Base-by-base conservation (phyloP, 2,888 invertebrate species). In the Pteria penguin region DNA sequence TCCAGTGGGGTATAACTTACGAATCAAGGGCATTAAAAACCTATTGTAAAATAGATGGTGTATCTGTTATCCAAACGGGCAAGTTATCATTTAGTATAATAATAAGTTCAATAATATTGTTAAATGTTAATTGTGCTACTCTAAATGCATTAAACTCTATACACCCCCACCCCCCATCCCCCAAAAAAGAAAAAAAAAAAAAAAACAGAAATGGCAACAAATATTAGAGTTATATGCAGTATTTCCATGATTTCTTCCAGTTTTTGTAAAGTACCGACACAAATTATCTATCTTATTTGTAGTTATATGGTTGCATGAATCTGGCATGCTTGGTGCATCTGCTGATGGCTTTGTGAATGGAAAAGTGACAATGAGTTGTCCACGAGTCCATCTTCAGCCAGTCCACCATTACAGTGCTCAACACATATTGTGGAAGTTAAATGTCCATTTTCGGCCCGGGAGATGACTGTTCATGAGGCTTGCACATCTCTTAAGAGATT, bases 41-140 rank as follows among this genome's bases (percentile, higher is more conserved):
- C 18, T 62, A 62, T 32, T 66, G 72, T 27, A 58, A 72, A 33
- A 14, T n/a, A 45, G 72, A 58, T 32, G 72, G 36, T 14, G 32
- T 72, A 2, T 57, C 65, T 57, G 33, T 72, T 26, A 18, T 65
- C 4, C 57, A 54, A 26, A 72, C 72, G 57, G 72, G 72, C 36
- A 72, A 33, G 57, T 57, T 57, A 8, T 26, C 26, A 57, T 14
- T 57, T 14, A 57, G 57, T n/a, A n/a, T n/a, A n/a, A n/a, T n/a
- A n/a, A n/a, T n/a, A n/a, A n/a, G n/a, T n/a, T n/a, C n/a, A n/a
- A n/a, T n/a, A n/a, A n/a, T n/a, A n/a, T n/a, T n/a, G n/a, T n/a
- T n/a, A n/a, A n/a, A n/a, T n/a, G n/a, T n/a, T n/a, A n/a, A n/a
- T n/a, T n/a, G n/a, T n/a, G n/a, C n/a, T n/a, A n/a, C n/a, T n/a